Evolutionary conservation across 2,113 vertebrate genomes (phyloP).

Genomic region (Lethenteron reissneri): DNA sequence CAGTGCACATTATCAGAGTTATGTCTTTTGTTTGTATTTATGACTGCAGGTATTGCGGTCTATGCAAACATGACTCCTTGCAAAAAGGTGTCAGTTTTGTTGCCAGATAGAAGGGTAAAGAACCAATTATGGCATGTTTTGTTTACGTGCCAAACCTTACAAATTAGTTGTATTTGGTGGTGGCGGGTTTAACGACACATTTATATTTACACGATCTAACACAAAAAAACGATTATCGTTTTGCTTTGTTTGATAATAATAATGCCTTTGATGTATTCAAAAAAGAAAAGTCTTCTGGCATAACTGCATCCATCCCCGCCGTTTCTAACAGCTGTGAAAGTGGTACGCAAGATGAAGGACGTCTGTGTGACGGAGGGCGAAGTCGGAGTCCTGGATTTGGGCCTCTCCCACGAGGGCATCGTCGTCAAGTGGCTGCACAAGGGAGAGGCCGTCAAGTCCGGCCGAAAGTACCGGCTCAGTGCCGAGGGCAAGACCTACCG

Average conservation of each 20-base stretch:
- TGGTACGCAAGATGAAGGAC: conserved; percentile 88
- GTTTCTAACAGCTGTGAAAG: conserved; percentile 50
- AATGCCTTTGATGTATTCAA: neutral
- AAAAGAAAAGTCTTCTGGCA: conserved; percentile 9
- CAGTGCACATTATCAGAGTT: no score
- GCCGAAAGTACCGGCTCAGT: conserved; percentile 51
- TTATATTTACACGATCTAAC: no score
- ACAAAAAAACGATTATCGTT: no score
- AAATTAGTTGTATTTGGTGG: neutral
- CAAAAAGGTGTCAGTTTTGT: no score
- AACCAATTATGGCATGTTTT: no score
- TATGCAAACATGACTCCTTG: no score
- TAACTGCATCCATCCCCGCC: no score
- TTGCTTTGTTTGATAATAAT: no score
- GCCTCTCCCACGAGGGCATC: conserved; percentile 73
- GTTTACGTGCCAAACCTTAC: neutral
- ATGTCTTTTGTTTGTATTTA: no score
- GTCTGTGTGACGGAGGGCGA: conserved; percentile 55
- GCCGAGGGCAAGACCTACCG: conserved; percentile 83
- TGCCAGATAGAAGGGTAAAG: no score
- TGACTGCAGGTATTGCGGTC: no score
- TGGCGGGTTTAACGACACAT: no score
- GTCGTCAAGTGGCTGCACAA: conserved; percentile 75
- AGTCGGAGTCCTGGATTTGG: conserved; percentile 70
- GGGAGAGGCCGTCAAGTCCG: conserved; percentile 56